Conservation (phyloP, 2,888 invertebrate genomes). For the Lepidocyrtoides sp. region DNA sequence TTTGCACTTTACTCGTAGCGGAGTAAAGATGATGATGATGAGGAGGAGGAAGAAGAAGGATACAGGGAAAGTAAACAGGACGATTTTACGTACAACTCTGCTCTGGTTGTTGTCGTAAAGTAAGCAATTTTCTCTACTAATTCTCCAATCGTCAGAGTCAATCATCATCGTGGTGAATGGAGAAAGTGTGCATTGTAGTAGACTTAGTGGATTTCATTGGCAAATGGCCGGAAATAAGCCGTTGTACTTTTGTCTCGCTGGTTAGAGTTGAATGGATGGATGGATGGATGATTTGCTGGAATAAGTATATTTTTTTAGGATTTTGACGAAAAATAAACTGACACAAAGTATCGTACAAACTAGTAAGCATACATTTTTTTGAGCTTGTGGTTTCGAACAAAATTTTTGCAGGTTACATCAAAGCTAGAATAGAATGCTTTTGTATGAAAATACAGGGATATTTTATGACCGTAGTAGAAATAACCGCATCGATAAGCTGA, state of each 20-base stretch:
- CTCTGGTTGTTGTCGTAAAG: conserved; percentile 54
- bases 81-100: neutral
- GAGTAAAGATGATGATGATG: neutral
- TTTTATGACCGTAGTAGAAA: neutral
- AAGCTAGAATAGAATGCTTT: conserved; percentile 9
- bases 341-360: no score
- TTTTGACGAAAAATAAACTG: conserved; percentile 11
- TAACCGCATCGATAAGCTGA: no score
- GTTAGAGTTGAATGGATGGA: neutral
- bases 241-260: conserved; percentile 13
- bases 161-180: conserved; percentile 22
- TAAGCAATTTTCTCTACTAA: conserved; percentile 65
- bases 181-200: neutral
- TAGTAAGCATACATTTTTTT: neutral
- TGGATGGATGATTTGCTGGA: conserved; percentile 21
- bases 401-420: neutral
- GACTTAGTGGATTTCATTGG: neutral
- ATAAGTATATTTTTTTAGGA: conserved; percentile 3
- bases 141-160: conserved; percentile 57
- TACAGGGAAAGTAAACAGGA: neutral
- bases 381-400: neutral
- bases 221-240: conserved; percentile 60
- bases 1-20: no score
- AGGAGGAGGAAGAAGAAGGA: no score
- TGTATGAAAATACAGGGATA: no score